A percentile compares a stretch with the other conserved stretches of the same genome.
Evolutionary conservation across 1,140 invertebrate species (phyloP).

Genomic region (Hestina assimilis): DNA sequence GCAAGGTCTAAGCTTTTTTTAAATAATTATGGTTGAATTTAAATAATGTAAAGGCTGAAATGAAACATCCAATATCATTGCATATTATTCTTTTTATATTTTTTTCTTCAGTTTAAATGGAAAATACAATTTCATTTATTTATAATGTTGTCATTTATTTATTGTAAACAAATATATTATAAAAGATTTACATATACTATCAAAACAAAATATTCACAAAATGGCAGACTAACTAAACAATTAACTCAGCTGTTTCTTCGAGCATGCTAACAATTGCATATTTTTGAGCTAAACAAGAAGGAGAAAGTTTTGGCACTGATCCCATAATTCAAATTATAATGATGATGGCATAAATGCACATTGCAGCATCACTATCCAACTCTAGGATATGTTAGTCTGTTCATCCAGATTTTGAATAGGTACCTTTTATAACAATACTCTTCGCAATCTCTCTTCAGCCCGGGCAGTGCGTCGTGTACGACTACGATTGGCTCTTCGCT

Average conservation of each 20-base stretch:
- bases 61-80: constrained; percentile 70
- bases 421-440: constrained; percentile 77
- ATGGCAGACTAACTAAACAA: constrained; percentile 78
- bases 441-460: constrained; percentile 72
- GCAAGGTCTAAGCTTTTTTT: too few relatives aligned
- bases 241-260: constrained; percentile 71
- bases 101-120: constrained; percentile 78
- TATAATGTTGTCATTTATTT: constrained; percentile 77
- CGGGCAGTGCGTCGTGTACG: constrained; percentile 55
- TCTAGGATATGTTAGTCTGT: constrained; percentile 68
- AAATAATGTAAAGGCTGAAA: constrained; percentile 50
- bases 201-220: constrained; percentile 79
- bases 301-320: constrained; percentile 77
- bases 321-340: constrained; percentile 71
- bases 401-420: constrained; percentile 72
- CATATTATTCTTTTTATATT: constrained; percentile 78
- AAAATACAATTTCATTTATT: constrained; percentile 78
- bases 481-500: constrained; percentile 1
- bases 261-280: constrained; percentile 77
- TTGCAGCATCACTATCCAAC: constrained; percentile 70
- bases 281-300: constrained; percentile 76
- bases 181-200: constrained; percentile 79
- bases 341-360: constrained; percentile 75
- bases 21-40: too few relatives aligned
- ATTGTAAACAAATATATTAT: constrained; percentile 79